These are phyloP conservation scores for Coptotermes formosanus DNA, from an alignment of 1,140 invertebrate species.

Conservation along the genomic window DNA sequence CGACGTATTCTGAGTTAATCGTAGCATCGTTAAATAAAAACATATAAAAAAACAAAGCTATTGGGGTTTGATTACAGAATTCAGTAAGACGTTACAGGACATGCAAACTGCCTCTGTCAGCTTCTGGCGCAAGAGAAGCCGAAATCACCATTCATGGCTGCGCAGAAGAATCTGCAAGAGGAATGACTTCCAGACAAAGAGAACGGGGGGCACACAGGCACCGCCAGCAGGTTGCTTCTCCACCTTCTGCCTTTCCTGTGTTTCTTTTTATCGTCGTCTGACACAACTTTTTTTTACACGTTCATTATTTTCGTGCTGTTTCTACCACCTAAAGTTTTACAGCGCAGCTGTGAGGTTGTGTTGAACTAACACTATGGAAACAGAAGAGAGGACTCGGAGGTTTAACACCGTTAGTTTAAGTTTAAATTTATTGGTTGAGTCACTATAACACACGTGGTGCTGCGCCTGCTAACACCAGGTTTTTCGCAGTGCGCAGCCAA, in stretches of 20 bases:
- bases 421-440: no score
- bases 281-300: not conserved
- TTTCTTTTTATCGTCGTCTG: not conserved
- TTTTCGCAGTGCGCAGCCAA: no score
- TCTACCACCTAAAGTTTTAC: not conserved
- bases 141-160: not conserved
- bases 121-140: not conserved
- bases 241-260: not conserved
- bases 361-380: no score
- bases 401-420: no score
- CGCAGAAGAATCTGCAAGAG: not conserved
- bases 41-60: no score
- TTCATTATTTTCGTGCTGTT: not conserved
- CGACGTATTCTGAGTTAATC: no score
- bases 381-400: no score
- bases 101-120: not conserved
- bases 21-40: no score
- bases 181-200: not conserved
- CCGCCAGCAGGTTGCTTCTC: conserved; percentile 6
- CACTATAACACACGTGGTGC: no score
- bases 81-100: not conserved
- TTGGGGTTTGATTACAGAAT: no score
- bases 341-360: not conserved
- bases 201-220: not conserved
- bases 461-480: no score